Percentiles rank a stretch among this genome's conserved stretches.
Evolutionary conservation across 2,113 vertebrate species (phyloP).

Genomic region (Coracopsis vasa): DNA sequence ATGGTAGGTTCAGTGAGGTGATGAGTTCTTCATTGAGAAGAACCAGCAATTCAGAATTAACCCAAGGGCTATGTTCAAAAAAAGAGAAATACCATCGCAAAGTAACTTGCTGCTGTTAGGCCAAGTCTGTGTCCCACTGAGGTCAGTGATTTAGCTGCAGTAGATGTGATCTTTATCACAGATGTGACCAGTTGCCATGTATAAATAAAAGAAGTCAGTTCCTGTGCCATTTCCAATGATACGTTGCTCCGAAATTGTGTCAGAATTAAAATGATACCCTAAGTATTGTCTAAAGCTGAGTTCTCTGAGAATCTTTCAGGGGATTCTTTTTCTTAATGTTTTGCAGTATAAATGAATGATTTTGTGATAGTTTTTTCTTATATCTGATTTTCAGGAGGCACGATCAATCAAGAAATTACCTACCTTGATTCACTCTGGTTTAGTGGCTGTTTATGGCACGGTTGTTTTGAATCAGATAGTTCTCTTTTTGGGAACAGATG

Average conservation of each 20-base stretch:
- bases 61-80: background rate
- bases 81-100: background rate
- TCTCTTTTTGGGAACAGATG: conserved; percentile 85
- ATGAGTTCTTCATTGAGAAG: background rate
- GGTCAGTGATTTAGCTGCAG: background rate
- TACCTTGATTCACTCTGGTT: conserved; percentile 74
- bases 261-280: background rate
- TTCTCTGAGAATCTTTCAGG: background rate
- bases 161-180: background rate
- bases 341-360: background rate
- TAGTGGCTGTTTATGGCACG: conserved; percentile 84
- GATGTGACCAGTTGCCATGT: background rate
- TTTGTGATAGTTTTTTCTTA: conserved; percentile 33
- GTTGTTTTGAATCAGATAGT: conserved; percentile 78
- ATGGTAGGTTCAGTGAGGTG: background rate
- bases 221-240: background rate
- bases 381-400: conserved; percentile 59
- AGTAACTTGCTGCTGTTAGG: background rate
- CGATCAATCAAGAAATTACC: conserved; percentile 66
- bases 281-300: background rate
- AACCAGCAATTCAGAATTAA: background rate
- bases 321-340: background rate
- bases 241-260: background rate
- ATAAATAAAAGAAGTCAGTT: background rate
- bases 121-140: background rate